A percentile compares a stretch with the other conserved stretches of the same genome.
These are phyloP conservation scores for Heliconius aoede DNA, from an alignment of 2,888 invertebrate genomes.

Conservation along the genomic window DNA sequence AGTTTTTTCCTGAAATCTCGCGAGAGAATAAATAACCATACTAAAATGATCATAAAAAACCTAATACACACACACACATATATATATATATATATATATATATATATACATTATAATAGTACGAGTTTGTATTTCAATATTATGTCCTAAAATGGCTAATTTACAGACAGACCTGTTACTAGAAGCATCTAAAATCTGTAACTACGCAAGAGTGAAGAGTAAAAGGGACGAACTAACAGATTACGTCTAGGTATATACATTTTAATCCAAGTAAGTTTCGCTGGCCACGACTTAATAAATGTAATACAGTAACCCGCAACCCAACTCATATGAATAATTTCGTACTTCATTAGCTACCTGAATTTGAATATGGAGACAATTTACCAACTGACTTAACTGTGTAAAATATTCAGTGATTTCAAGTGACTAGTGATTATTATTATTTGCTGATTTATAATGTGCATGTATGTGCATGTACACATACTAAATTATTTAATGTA, in stretches of 20 bases:
- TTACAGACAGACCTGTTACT: background rate
- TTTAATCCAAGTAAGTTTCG: constrained; percentile 29
- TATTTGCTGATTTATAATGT: constrained; percentile 1
- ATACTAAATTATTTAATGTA: too few relatives aligned
- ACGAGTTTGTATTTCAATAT: too few relatives aligned
- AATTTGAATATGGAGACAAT: constrained; percentile 34
- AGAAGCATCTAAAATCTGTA: background rate
- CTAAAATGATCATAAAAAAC: too few relatives aligned
- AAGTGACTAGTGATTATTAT: constrained; percentile 12
- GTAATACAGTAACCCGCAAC: constrained; percentile 25
- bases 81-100: too few relatives aligned
- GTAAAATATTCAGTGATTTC: constrained; percentile 31
- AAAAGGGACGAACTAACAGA: background rate
- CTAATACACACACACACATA: too few relatives aligned
- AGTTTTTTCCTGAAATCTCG: too few relatives aligned
- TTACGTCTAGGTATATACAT: constrained; percentile 13
- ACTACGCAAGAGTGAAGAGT: background rate
- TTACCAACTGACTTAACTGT: constrained; percentile 27
- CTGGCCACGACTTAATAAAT: constrained; percentile 33
- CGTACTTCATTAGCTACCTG: constrained; percentile 31
- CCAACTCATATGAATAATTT: constrained; percentile 38
- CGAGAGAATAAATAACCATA: too few relatives aligned
- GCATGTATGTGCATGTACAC: too few relatives aligned
- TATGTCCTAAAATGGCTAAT: too few relatives aligned
- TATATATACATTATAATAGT: too few relatives aligned